A percentile compares a stretch with the other conserved stretches of the same genome.
Evolutionary conservation across 2,888 invertebrate genomes (phyloP).

Genomic region (Calephelis perditalis): DNA sequence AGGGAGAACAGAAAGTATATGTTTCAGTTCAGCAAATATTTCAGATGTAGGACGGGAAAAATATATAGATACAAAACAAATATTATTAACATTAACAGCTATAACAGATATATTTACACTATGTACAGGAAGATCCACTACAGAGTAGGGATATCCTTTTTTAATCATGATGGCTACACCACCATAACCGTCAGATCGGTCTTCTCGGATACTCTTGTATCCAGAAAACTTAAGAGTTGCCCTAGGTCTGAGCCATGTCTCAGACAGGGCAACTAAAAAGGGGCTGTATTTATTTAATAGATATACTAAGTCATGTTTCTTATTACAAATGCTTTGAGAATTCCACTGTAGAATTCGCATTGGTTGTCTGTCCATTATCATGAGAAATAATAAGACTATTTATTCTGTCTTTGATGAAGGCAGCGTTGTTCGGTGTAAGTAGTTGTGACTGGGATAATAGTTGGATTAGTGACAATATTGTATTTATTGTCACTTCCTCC

Average conservation of each 20-base stretch:
- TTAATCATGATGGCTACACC: conserved; percentile 16
- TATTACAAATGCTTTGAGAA: neutral
- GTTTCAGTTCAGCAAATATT: neutral
- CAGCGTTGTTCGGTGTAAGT: too few species aligned
- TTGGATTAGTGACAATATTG: neutral
- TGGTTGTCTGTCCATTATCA: neutral
- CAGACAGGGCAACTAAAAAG: conserved; percentile 15
- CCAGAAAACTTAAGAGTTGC: conserved; percentile 11
- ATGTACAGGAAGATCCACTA: neutral
- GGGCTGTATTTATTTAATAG: conserved; percentile 16
- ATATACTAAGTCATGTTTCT: conserved; percentile 10
- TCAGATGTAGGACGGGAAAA: neutral
- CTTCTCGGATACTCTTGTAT: conserved; percentile 15
- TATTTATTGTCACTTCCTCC: too few species aligned
- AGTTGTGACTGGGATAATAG: neutral
- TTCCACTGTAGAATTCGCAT: conserved; percentile 13
- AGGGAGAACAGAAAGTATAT: neutral
- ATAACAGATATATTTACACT: conserved; percentile 1
- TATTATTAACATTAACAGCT: neutral
- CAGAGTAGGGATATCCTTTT: neutral
- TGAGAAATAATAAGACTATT: neutral
- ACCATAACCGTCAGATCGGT: conserved; percentile 18
- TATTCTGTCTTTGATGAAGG: neutral
- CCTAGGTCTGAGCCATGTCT: conserved; percentile 15
- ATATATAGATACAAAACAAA: conserved; percentile 2